Base-by-base conservation (phyloP, 92 coral and sea anemone species). In the Porites rus region DNA sequence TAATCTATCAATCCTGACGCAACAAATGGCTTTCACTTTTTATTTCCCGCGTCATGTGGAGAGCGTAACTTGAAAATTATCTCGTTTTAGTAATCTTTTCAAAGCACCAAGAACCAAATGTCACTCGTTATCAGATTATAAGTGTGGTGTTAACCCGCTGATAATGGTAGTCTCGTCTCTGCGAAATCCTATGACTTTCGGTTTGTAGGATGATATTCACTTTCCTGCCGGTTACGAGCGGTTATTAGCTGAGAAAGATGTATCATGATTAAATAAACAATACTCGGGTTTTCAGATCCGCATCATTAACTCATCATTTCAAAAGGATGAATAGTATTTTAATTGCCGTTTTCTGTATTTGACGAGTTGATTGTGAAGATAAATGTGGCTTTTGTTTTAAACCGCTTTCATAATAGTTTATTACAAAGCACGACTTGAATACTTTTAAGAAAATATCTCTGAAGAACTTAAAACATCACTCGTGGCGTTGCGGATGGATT, bases 281-380 rank as follows among this genome's bases (percentile, higher is more conserved):
- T 14, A 62, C n/a, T 62, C 66, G 18, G 18, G 8, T 62, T 67
- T 22, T 74, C 61, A n/a, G 66, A 14, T 53, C 52, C n/a, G 56
- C 56, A 69, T 56, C 64, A 69, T 25, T 58, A 72, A 56, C 77
- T 81, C 31, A 4, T 81, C 67, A 58, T 56, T 43, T 54, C 68
- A 81, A 81, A 69, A 28, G 86, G 53, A 71, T 81, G 77, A 81
- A 81, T 81, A 38, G 65, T 38, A 46, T 51, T 81, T 81, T 81
- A 81, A 81, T 81, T 81, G 77, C 77, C 16, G 11, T 59, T 70
- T 69, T 81, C 53, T 70, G 24, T 70, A 24, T 81, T 58, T 81
- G 86, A 59, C 86, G 58, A 69, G 77, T 81, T 70, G 86, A 31
- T 81, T 70, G 86, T 43, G 10, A 54, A 70, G 77, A 71, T 81